A percentile compares a stretch with the other conserved stretches of the same genome.
Evolutionary conservation across 2,113 vertebrate species (phyloP).

Genomic region (Indicator indicator): DNA sequence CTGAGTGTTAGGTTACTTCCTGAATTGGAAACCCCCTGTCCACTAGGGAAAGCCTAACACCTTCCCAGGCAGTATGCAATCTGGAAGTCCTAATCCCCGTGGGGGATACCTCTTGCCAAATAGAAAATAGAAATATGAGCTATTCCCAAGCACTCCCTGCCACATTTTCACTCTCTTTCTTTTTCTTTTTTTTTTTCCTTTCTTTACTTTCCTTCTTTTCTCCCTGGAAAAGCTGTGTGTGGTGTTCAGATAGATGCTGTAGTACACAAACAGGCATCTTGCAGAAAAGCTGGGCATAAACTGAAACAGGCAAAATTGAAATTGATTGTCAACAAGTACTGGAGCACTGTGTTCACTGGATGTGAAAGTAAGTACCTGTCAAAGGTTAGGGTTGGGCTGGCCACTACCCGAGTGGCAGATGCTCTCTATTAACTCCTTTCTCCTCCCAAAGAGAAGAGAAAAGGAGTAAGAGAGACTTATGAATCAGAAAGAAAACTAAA

Average conservation of each 20-base stretch:
- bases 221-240: not conserved
- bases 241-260: not conserved
- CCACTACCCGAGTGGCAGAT: too few species aligned
- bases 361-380: not conserved
- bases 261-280: not conserved
- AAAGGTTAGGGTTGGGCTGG: too few species aligned
- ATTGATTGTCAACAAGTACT: not conserved
- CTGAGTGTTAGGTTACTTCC: not conserved
- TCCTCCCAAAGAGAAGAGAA: too few species aligned
- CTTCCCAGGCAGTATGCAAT: not conserved
- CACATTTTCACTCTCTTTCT: not conserved
- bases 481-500: too few species aligned
- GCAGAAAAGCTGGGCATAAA: not conserved
- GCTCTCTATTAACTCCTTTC: too few species aligned
- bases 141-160: not conserved
- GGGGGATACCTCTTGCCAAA: not conserved
- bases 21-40: not conserved
- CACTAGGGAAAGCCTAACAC: not conserved
- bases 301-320: not conserved
- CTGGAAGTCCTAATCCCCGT: accelerated
- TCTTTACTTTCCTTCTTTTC: not conserved
- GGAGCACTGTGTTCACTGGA: not conserved
- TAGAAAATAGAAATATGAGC: not conserved
- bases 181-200: too few species aligned
- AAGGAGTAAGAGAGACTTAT: too few species aligned